These are phyloP conservation scores for Eriosoma lanigerum DNA, from an alignment of 1,140 invertebrate genomes.

Conservation along the genomic window DNA sequence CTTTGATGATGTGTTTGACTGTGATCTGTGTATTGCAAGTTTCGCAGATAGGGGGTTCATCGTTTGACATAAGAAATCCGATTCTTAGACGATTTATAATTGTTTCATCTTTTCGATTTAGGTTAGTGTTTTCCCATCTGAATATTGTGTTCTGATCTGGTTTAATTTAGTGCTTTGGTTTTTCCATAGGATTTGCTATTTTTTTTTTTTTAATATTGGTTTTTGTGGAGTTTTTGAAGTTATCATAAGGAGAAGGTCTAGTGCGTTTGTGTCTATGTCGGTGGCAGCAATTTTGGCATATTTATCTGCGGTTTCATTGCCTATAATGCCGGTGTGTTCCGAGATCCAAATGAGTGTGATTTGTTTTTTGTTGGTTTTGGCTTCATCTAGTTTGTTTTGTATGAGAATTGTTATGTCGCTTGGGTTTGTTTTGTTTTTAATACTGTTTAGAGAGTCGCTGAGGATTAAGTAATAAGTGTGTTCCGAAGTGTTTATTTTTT, in stretches of 20 bases:
- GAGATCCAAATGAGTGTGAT: background rate
- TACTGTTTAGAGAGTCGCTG: background rate
- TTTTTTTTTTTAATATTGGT: no score
- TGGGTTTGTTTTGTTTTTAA: background rate
- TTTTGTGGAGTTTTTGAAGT: no score
- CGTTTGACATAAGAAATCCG: background rate
- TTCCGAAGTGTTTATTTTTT: background rate
- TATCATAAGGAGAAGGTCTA: background rate
- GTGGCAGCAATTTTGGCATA: background rate
- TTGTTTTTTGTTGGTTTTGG: background rate
- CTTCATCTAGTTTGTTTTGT: background rate
- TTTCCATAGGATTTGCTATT: no score
- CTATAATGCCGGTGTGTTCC: background rate
- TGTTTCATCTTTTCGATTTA: background rate
- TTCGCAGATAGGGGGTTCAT: background rate
- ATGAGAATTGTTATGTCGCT: background rate
- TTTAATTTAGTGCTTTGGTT: background rate
- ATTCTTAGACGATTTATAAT: no score
- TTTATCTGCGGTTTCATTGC: background rate
- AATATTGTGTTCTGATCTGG: background rate
- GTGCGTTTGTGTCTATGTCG: background rate
- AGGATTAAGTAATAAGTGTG: background rate
- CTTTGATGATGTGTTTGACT: background rate
- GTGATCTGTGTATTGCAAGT: background rate
- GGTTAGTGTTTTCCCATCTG: background rate